Conservation (phyloP, 2,797 vertebrate species). For the Scyliorhinus canicula region DNA sequence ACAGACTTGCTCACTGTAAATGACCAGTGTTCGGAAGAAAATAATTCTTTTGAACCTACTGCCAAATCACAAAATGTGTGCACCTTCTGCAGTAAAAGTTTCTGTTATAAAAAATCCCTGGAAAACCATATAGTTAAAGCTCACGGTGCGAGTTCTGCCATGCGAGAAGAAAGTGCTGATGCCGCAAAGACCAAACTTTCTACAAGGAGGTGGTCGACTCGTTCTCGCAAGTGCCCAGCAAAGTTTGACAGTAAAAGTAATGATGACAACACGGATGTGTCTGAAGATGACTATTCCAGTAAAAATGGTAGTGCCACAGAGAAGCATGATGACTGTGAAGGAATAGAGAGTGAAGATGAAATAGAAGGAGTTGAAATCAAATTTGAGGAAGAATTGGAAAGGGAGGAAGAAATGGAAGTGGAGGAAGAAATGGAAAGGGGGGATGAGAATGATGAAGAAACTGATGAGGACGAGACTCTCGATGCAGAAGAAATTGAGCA, state of each 20-base stretch:
- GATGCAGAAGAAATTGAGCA: conserved; percentile 51
- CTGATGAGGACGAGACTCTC: conserved; percentile 52
- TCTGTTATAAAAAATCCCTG: conserved; percentile 69
- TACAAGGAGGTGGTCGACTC: conserved; percentile 63
- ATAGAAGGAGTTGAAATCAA: conserved; percentile 47
- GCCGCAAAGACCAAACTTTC: conserved; percentile 55
- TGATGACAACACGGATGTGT: conserved; percentile 51
- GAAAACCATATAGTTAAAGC: conserved; percentile 67
- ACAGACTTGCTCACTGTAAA: conserved; percentile 50
- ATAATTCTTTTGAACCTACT: conserved; percentile 47
- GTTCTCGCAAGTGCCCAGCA: conserved; percentile 69
- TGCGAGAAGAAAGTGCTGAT: conserved; percentile 47
- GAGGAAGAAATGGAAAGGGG: conserved; percentile 54
- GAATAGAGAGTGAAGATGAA: conserved; percentile 49
- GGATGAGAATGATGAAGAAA: conserved; percentile 51
- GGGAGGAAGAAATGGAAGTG: too few relatives aligned
- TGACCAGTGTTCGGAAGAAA: conserved; percentile 47
- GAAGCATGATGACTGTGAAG: conserved; percentile 38
- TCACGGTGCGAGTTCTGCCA: conserved; percentile 52
- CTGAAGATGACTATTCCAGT: conserved; percentile 48
- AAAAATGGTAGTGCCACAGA: conserved; percentile 52
- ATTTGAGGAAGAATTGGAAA: conserved; percentile 45
- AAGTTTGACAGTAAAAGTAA: conserved; percentile 67
- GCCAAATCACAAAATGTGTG: conserved; percentile 60
- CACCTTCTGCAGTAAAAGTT: conserved; percentile 59